phyloP scores from a whole-genome alignment of 2,888 invertebrate species.

The Ectobius pallidus region DNA sequence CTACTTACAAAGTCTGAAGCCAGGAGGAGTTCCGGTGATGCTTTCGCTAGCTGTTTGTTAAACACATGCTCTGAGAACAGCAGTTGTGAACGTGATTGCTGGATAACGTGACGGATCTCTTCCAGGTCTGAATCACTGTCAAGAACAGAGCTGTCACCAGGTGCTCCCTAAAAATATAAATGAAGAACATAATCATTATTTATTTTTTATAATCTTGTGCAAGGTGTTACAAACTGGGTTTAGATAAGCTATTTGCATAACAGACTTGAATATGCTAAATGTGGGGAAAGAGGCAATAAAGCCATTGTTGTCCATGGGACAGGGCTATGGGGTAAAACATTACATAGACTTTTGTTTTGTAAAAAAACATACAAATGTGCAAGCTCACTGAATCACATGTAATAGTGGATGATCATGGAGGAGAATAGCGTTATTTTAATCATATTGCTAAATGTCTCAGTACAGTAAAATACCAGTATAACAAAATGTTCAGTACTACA shows the following conservation, averaged over 20 bases:
- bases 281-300: no score
- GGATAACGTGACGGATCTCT: slow-evolving; percentile 66
- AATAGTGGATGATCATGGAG: no score
- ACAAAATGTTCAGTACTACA: no score
- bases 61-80: slow-evolving; percentile 65
- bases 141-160: slow-evolving; percentile 46
- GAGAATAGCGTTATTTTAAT: no score
- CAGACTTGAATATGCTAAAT: no score
- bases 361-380: no score
- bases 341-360: no score
- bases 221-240: background rate
- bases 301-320: no score
- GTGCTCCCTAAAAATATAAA: slow-evolving; percentile 39
- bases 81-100: slow-evolving; percentile 67
- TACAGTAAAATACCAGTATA: no score
- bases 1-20: slow-evolving; percentile 43
- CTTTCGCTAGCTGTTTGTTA: slow-evolving; percentile 57
- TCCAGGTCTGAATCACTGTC: slow-evolving; percentile 72
- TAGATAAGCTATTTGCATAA: background rate
- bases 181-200: background rate
- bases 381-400: no score
- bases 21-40: slow-evolving; percentile 42
- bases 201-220: background rate
- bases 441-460: no score
- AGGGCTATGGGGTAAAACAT: no score